These are phyloP conservation scores for Allobates femoralis DNA, from an alignment of 2,797 vertebrate species.

Conservation along the genomic window DNA sequence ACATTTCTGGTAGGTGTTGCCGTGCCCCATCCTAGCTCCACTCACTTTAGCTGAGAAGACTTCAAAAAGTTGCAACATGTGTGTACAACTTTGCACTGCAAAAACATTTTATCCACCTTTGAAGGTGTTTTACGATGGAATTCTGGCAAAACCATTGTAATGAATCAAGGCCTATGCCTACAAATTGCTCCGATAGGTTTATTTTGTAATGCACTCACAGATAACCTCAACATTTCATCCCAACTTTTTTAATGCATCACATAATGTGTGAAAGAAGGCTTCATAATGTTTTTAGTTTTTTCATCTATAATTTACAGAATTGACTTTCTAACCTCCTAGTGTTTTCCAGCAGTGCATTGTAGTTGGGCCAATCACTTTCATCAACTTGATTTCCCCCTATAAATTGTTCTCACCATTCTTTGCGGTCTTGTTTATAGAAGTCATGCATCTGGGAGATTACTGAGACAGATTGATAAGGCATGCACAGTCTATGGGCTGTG, in stretches of 20 bases:
- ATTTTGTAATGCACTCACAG: too few species aligned
- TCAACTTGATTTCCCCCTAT: not conserved
- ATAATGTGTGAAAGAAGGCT: not conserved
- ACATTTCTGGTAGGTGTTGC: too few species aligned
- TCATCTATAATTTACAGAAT: not conserved
- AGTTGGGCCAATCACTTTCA: not conserved
- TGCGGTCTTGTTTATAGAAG: not conserved
- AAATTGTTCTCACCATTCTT: not conserved
- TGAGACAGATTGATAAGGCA: not conserved
- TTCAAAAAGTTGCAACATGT: too few species aligned
- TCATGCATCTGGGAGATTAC: constrained; percentile 18
- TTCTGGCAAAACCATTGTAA: too few species aligned
- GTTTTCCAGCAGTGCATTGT: not conserved
- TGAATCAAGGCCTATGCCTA: too few species aligned
- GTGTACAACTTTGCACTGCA: too few species aligned
- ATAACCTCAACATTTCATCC: not conserved
- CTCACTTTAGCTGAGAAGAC: too few species aligned
- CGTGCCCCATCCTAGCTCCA: too few species aligned
- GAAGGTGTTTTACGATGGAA: too few species aligned
- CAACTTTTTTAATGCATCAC: not conserved
- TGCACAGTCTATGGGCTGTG: not conserved
- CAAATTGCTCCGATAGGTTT: too few species aligned
- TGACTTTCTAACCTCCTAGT: not conserved
- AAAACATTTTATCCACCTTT: too few species aligned
- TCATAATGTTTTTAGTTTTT: not conserved